Percentiles rank a stretch among this genome's conserved stretches.
Evolutionary conservation across 1,140 invertebrate genomes (phyloP).

Genomic region (Panulirus ornatus): DNA sequence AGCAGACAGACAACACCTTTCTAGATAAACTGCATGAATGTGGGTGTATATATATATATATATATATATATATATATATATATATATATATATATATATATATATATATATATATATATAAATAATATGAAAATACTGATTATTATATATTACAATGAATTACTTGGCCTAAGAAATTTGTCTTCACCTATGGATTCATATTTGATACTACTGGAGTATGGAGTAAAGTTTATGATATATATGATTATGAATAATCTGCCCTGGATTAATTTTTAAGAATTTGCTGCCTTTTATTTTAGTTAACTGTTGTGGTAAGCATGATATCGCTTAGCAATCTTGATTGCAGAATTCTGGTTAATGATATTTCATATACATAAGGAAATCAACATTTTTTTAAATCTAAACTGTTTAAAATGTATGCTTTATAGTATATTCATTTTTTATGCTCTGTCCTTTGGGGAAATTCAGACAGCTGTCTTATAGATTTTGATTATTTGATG

Average conservation of each 20-base stretch:
- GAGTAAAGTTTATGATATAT: not conserved
- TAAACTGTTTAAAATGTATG: too few species aligned
- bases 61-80: slow-evolving; percentile 14
- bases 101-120: slow-evolving; percentile 14
- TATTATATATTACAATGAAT: not conserved
- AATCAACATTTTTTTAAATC: too few species aligned
- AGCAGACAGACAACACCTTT: too few species aligned
- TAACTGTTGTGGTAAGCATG: not conserved
- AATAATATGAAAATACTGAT: not conserved
- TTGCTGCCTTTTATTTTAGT: not conserved
- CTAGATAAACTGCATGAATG: not conserved
- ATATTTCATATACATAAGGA: too few species aligned
- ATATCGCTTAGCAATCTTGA: not conserved
- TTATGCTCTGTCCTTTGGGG: too few species aligned
- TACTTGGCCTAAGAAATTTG: too few species aligned
- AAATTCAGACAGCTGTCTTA: too few species aligned
- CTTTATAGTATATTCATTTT: too few species aligned
- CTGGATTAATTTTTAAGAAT: not conserved
- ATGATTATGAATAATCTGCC: not conserved
- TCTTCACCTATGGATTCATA: too few species aligned
- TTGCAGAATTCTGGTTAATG: too few species aligned
- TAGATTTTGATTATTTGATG: too few species aligned
- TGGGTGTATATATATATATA: slow-evolving; percentile 8
- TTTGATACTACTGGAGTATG: too few species aligned
- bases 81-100: slow-evolving; percentile 14